Evolutionary conservation across 2,797 vertebrate genomes (phyloP).

Genomic region (Nannoperca obscura): DNA sequence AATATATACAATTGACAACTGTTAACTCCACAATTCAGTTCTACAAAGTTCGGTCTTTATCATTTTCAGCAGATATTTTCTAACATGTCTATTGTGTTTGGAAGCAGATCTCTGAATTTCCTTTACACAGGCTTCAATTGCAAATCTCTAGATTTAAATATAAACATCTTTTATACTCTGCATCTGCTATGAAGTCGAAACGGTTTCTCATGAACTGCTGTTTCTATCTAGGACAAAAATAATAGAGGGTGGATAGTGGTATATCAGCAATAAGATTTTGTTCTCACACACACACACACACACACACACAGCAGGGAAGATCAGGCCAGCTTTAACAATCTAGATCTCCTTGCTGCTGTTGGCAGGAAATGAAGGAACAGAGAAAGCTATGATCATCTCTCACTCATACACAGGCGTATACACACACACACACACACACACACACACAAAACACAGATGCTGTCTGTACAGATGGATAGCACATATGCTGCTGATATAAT

Average conservation of each 20-base stretch:
- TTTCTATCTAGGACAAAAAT: background rate
- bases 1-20: no score
- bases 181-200: background rate
- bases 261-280: conserved; percentile 24
- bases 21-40: no score
- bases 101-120: no score
- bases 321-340: conserved; percentile 19
- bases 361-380: conserved; percentile 58
- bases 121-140: background rate
- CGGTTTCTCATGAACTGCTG: background rate
- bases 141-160: background rate
- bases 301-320: conserved; percentile 27
- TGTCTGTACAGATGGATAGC: conserved; percentile 28
- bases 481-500: conserved; percentile 31
- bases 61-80: no score
- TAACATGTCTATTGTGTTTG: no score
- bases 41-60: no score
- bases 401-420: background rate
- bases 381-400: conserved; percentile 29
- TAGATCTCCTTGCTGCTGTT: conserved; percentile 35
- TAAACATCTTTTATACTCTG: background rate
- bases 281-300: conserved; percentile 15
- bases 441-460: conserved; percentile 14
- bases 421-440: conserved; percentile 7
- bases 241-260: background rate